phyloP scores from a whole-genome alignment of 2,888 invertebrate genomes.

The Phaedon cochleariae region DNA sequence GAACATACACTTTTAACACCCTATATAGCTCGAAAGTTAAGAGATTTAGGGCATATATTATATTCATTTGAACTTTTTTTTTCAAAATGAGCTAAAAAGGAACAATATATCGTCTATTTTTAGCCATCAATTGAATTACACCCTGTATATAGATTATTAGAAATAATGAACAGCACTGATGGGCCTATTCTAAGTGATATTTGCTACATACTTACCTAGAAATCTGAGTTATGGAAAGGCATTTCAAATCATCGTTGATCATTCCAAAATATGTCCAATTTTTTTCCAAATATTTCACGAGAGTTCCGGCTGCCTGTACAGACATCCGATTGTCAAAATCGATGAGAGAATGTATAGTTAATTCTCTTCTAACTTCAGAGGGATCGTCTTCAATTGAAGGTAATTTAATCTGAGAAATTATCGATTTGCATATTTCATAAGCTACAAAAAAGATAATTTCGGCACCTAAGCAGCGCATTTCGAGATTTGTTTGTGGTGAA shows the following conservation, averaged over 20 bases:
- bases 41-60: too few relatives aligned
- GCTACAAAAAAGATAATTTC: slow-evolving; percentile 40
- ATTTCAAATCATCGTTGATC: slow-evolving; percentile 64
- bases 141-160: too few relatives aligned
- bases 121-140: too few relatives aligned
- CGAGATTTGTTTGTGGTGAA: too few relatives aligned
- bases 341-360: slow-evolving; percentile 70
- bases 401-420: slow-evolving; percentile 47
- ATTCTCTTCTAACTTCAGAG: slow-evolving; percentile 65
- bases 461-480: too few relatives aligned
- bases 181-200: too few relatives aligned
- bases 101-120: too few relatives aligned
- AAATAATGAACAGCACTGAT: too few relatives aligned
- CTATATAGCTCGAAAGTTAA: too few relatives aligned
- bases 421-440: slow-evolving; percentile 50
- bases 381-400: slow-evolving; percentile 63
- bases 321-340: slow-evolving; percentile 71
- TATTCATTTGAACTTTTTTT: too few relatives aligned
- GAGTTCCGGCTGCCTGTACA: slow-evolving; percentile 75
- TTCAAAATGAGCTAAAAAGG: too few relatives aligned
- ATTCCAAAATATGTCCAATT: slow-evolving; percentile 64
- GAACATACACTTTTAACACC: too few relatives aligned
- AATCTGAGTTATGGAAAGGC: slow-evolving; percentile 67
- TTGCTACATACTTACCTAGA: slow-evolving; percentile 71
- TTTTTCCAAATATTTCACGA: slow-evolving; percentile 75